Percentiles rank a stretch among this genome's conserved stretches.
Conservation (phyloP, 2,113 vertebrate genomes). For the Melanotaenia duboulayi region DNA sequence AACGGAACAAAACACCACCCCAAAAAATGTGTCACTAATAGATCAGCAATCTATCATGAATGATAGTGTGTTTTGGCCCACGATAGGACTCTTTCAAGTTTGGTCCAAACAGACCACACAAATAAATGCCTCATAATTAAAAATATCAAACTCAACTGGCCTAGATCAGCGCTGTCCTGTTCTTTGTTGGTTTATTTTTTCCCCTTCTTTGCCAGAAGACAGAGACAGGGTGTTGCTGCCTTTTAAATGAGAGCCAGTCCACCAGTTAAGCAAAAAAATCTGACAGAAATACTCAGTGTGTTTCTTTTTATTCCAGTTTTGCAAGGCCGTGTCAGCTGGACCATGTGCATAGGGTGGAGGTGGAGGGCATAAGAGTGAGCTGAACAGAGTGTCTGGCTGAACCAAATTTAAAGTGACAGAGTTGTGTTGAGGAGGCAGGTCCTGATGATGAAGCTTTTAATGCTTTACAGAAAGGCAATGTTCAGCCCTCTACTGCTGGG, state of each 20-base stretch:
- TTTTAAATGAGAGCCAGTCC: slow-evolving; percentile 61
- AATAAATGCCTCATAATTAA: slow-evolving; percentile 53
- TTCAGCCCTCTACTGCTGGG: slow-evolving; percentile 36
- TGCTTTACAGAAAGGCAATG: slow-evolving; percentile 45
- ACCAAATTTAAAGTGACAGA: slow-evolving; percentile 78
- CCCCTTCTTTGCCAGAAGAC: slow-evolving; percentile 56
- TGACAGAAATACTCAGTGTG: slow-evolving; percentile 58
- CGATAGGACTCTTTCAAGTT: slow-evolving; percentile 44
- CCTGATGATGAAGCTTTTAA: slow-evolving; percentile 61
- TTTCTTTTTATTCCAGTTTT: slow-evolving; percentile 74
- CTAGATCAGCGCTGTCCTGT: slow-evolving; percentile 18
- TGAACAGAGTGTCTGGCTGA: slow-evolving; percentile 46
- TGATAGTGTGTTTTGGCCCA: slow-evolving; percentile 55
- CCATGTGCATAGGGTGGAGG: slow-evolving; percentile 44
- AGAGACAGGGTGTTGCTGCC: slow-evolving; percentile 50
- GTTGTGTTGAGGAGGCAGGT: slow-evolving; percentile 74
- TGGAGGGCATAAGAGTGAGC: slow-evolving; percentile 37
- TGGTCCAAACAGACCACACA: slow-evolving; percentile 49
- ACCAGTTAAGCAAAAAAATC: slow-evolving; percentile 59
- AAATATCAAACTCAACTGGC: slow-evolving; percentile 35
- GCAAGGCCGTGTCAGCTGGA: slow-evolving; percentile 70
- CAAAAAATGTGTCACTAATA: slow-evolving; percentile 55
- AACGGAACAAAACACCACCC: slow-evolving; percentile 42
- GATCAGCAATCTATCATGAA: slow-evolving; percentile 43
- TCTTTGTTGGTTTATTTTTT: slow-evolving; percentile 35